phyloP scores from a whole-genome alignment of 2,797 vertebrate species.

The Malacoctenus gilli region DNA sequence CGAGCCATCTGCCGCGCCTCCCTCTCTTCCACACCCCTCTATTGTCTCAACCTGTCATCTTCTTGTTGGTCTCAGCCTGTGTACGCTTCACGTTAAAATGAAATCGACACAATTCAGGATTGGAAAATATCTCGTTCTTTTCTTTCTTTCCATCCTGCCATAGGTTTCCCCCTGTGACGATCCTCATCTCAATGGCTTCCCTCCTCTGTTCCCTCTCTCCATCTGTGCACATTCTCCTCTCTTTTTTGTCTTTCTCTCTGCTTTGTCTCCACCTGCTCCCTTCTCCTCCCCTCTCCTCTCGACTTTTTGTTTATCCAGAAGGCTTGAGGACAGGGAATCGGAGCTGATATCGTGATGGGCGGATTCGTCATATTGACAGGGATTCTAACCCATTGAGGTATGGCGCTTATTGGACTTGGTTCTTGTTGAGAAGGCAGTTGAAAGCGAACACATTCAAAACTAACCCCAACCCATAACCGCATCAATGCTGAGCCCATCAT shows the following conservation, averaged over 20 bases:
- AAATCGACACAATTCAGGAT: slow-evolving; percentile 15
- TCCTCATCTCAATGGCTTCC: slow-evolving; percentile 41
- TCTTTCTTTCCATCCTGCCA: slow-evolving; percentile 20
- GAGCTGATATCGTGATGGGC: slow-evolving; percentile 22
- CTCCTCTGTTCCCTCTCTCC: slow-evolving; percentile 21
- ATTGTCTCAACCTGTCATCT: slow-evolving; percentile 17
- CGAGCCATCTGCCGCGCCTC: slow-evolving; percentile 10
- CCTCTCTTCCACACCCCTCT: slow-evolving; percentile 4
- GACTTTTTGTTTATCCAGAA: slow-evolving; percentile 36
- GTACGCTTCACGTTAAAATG: slow-evolving; percentile 2
- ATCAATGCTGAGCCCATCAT: slow-evolving; percentile 23
- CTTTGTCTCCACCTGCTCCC: slow-evolving; percentile 41
- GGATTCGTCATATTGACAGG: slow-evolving; percentile 56
- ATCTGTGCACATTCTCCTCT: slow-evolving; percentile 25
- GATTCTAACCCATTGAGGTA: slow-evolving; percentile 58
- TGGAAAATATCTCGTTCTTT: slow-evolving; percentile 34
- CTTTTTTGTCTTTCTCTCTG: slow-evolving; percentile 27
- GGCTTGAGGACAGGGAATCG: slow-evolving; percentile 3
- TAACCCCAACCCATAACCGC: slow-evolving; percentile 6
- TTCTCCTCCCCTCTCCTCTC: slow-evolving; percentile 15
- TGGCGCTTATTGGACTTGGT: slow-evolving; percentile 49
- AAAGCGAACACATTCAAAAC: slow-evolving; percentile 26
- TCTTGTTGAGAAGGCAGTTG: slow-evolving; percentile 38
- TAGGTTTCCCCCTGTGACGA: slow-evolving; percentile 25
- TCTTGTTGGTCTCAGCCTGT: slow-evolving; percentile 13